phyloP scores from a whole-genome alignment of 64 coral and sea anemone species.

The Stichodactyla helianthus region DNA sequence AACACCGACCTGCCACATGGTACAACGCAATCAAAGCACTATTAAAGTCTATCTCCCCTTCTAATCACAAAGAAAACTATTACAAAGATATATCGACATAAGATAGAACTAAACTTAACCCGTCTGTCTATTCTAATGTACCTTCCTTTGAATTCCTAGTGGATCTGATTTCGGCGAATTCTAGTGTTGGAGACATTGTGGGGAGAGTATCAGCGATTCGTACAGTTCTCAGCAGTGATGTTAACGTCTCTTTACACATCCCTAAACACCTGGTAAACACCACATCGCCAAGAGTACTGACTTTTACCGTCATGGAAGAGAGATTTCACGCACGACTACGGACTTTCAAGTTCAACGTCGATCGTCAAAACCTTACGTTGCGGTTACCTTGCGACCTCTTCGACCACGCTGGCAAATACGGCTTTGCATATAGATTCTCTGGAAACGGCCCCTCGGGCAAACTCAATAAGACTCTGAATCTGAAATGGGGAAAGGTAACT shows the following conservation, averaged over 20 bases:
- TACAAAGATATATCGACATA: slow-evolving; percentile 6
- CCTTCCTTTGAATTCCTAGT: background rate
- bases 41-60: background rate
- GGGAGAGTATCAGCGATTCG: slow-evolving; percentile 24
- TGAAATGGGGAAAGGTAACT: slow-evolving; percentile 55
- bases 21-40: background rate
- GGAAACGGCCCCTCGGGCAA: slow-evolving; percentile 20
- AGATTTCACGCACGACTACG: slow-evolving; percentile 10
- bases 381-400: slow-evolving; percentile 55
- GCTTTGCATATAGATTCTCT: slow-evolving; percentile 66
- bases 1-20: background rate
- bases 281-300: slow-evolving; percentile 21
- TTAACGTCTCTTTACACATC: slow-evolving; percentile 58
- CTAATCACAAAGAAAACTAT: background rate
- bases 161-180: slow-evolving; percentile 32
- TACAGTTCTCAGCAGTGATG: slow-evolving; percentile 56
- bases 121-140: background rate
- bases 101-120: background rate
- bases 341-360: background rate
- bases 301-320: slow-evolving; percentile 34
- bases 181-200: slow-evolving; percentile 15
- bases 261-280: slow-evolving; percentile 31
- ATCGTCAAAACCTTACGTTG: slow-evolving; percentile 10
- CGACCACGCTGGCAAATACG: slow-evolving; percentile 66
- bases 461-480: slow-evolving; percentile 45